Percentiles rank a stretch among this genome's conserved stretches.
Evolutionary conservation across 2,113 vertebrate species (phyloP).

Genomic region (Nibea coibor): DNA sequence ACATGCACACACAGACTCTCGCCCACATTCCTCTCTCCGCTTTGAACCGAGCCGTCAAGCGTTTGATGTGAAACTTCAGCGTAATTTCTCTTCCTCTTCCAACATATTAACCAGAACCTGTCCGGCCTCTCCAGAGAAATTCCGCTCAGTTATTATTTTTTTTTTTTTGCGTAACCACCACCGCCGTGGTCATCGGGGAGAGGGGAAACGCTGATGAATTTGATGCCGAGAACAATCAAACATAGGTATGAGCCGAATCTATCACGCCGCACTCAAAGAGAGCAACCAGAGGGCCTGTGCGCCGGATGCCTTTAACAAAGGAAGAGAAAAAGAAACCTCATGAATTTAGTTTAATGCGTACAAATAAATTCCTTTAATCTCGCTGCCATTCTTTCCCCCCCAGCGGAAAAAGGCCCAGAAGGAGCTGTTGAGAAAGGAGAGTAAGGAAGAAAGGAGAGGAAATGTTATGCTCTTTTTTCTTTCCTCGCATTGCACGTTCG

Average conservation of each 20-base stretch:
- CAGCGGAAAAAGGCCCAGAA: conserved; percentile 59
- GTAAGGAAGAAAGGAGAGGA: conserved; percentile 39
- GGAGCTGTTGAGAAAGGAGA: conserved; percentile 61
- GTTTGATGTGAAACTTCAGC: conserved; percentile 79
- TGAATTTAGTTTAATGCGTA: conserved; percentile 72
- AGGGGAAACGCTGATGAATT: conserved; percentile 79
- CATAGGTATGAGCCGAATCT: conserved; percentile 74
- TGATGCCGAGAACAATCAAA: conserved; percentile 79
- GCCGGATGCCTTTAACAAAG: conserved; percentile 70
- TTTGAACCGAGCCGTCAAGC: conserved; percentile 70
- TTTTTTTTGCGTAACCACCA: conserved; percentile 57
- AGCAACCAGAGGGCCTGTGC: conserved; percentile 67
- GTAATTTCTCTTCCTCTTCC: conserved; percentile 72
- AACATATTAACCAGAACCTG: conserved; percentile 82
- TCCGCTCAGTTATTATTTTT: conserved; percentile 45
- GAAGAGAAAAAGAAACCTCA: conserved; percentile 63
- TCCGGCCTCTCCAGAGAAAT: conserved; percentile 58
- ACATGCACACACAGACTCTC: conserved; percentile 9
- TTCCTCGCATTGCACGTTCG: conserved; percentile 53
- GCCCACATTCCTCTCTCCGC: conserved; percentile 57
- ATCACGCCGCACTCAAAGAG: conserved; percentile 77
- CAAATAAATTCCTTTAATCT: conserved; percentile 82
- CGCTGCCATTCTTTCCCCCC: conserved; percentile 66
- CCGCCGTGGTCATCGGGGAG: conserved; percentile 48
- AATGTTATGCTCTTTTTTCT: conserved; percentile 39